Evolutionary conservation across 2,888 invertebrate species (phyloP), one percentile per base, ranked within the genome.

Genomic region (Sarcophaga caerulescens): DNA sequence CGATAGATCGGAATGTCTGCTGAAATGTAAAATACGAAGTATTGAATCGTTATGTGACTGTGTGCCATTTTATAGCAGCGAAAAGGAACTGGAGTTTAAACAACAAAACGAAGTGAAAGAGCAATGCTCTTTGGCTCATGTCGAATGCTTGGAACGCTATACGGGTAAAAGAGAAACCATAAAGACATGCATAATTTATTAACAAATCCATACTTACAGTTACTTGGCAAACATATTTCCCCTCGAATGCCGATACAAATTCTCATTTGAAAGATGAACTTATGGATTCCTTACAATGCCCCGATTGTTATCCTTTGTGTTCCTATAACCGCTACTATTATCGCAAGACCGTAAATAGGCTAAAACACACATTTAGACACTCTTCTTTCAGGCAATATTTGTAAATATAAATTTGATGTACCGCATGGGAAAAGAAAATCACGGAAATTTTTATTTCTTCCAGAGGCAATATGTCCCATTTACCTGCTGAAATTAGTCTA

Each of bases 271-370:
- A 84, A 25, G 80, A 88, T 6, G 81, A 88, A 52, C 75, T 88
- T 25, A 77, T 88, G 35, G 87, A 88, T 10, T 70, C 88, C 0
- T 65, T 89, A n/a, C 45, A 84, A 63, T 89, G 92, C 87, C 14
- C n/a, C 0, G 76, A 89, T 0, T 92, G 92, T 52, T 70, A 90
- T 45, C 90, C 92, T 0, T 45, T 89, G 10, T 92, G 92, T 81
- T 89, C 88, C 19, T 89, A 87, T 21, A 87, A 89, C 70, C 85
- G 87, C 35, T 91, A 90, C 68, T 85, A 87, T 19, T 88, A 89
- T 71, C 85, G 82, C 5, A 89, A 90, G 70, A 88, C 87, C 6
- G 74, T 59, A 4, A 60, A 66, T 10, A 44, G 19, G 8, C 81
- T 90, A 25, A 66, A 44, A 4, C 11, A 80, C 4, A 57, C 76